Evolutionary conservation across 2,113 vertebrate species (phyloP), one percentile per base, ranked within the genome.

Genomic region (Notarius lentiginosus): DNA sequence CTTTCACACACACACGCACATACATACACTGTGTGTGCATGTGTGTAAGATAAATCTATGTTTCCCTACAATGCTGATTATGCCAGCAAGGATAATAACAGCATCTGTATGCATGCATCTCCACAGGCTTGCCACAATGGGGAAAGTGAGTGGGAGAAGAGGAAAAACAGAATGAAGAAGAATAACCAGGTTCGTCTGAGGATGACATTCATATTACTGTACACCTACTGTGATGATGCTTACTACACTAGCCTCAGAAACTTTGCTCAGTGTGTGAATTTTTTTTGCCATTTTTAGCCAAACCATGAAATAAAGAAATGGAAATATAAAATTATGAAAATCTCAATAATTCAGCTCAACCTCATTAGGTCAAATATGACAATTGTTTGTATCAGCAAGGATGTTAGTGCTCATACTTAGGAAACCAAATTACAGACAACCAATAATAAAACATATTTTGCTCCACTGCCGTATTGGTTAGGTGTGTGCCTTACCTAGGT

Each of bases 401-500:
- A 8, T 65, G 7, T 27, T 12, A 14, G 11, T 14, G 12, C 12
- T 30, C 7, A 72, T 72, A 34, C 17, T 34, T 70, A 27, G 6
- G 73, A 14, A 22, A 55, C 15, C 41, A 84, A 22, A 70, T 58
- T 53, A n/a, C 11, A 76, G 49, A n/a, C 47, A 12, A 76, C 47
- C 1, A 76, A 24, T 34, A 22, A 61, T 61, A 34, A 73, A 2
- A 84, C 49, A 63, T 27, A 20, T 47, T 72, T 56, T 8, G 66
- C 49, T 30, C 18, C 65, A 72, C 3, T 84, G 27, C 17, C 75
- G 15, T 53, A 77, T 79, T 8, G 2, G 24, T 7, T 27, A 79
- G 7, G 55, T 8, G 1, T 7, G 49, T 22, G 20, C 80, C 97
- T 97, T 95, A 99, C 98, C 98, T 94, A 99, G 95, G 92, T 99